Base-by-base conservation (phyloP, 2,797 vertebrate genomes). In the Enteromius afrohamiltoni region DNA sequence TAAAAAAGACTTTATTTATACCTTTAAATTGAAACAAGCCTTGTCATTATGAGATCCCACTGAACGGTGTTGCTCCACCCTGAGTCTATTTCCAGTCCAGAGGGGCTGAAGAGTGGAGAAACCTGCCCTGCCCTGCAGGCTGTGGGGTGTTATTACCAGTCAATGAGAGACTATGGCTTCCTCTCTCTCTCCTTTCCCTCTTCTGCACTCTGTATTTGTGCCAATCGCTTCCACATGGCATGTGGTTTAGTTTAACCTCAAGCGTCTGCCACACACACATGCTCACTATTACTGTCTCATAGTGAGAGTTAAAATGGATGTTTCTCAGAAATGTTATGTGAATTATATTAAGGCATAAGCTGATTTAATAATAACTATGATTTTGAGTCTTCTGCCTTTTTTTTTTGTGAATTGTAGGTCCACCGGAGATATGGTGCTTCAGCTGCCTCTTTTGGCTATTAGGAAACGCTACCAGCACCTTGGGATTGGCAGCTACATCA, bases 31-130 rank as follows among this genome's bases (percentile, higher is more conserved):
- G 75, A 85, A 79, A 58, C 77, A 58, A 55, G 77, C 64, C 83
- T 86, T 88, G 86, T 91, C 80, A 90, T 91, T 89, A 90, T 77
- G 70, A 71, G 42, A 74, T 53, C 65, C 83, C 79, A 70, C 64
- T 67, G 78, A 55, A 85, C 5, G 2, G 26, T 53, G 75, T 31
- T 77, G 40, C 85, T 79, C 87, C 87, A 85, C 87, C 87, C 86
- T 71, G 80, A 45, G 64, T 77, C 84, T 89, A 89, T 90, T 90
- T 90, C 81, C 83, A 85, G 80, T 82, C 81, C 51, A 84, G 29
- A 58, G 42, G 79, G 60, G 65, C n/a, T 23, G 60, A 60, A 83
- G 74, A 74, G 68, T 40, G 37, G 1, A 31, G 68, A 82, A 71
- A 79, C 82, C 82, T 58, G 51, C 85, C 85, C 75, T 87, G 79